phyloP scores from a whole-genome alignment of 1,140 invertebrate species.

The Ridgeia piscesae region DNA sequence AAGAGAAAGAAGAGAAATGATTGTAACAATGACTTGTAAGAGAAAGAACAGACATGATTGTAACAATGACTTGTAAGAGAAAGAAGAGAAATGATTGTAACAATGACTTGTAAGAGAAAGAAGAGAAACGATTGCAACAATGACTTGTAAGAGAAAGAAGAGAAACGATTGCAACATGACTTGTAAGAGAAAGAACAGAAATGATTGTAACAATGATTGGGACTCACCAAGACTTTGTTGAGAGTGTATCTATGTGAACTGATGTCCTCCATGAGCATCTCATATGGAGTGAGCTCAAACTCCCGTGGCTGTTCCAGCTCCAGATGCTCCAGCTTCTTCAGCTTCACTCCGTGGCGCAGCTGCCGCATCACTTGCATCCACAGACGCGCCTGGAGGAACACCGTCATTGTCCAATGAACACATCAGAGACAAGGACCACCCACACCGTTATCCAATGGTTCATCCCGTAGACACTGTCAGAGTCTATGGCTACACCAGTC shows the following conservation, averaged over 20 bases:
- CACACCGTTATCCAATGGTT: slow-evolving; percentile 27
- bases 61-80: too few relatives aligned
- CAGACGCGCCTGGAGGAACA: slow-evolving; percentile 76
- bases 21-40: too few relatives aligned
- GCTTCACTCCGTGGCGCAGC: slow-evolving; percentile 78
- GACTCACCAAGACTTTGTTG: slow-evolving; percentile 59
- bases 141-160: too few relatives aligned
- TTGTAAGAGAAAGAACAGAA: too few relatives aligned
- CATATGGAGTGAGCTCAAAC: slow-evolving; percentile 94
- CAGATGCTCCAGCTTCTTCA: slow-evolving; percentile 79
- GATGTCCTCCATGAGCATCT: slow-evolving; percentile 96
- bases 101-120: too few relatives aligned
- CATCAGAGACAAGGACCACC: not conserved
- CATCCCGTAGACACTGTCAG: slow-evolving; percentile 15
- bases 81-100: too few relatives aligned
- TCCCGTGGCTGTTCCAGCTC: slow-evolving; percentile 59
- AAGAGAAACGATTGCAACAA: too few relatives aligned
- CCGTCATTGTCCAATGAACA: not conserved
- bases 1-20: too few relatives aligned
- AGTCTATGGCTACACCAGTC: too few relatives aligned
- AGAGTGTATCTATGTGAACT: slow-evolving; percentile 80
- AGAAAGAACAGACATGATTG: too few relatives aligned
- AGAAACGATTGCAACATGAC: too few relatives aligned
- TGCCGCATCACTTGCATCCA: slow-evolving; percentile 96
- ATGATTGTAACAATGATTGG: not conserved